These are phyloP conservation scores for Cyrtorhinus lividipennis DNA, from an alignment of 1,140 invertebrate species.

Conservation along the genomic window DNA sequence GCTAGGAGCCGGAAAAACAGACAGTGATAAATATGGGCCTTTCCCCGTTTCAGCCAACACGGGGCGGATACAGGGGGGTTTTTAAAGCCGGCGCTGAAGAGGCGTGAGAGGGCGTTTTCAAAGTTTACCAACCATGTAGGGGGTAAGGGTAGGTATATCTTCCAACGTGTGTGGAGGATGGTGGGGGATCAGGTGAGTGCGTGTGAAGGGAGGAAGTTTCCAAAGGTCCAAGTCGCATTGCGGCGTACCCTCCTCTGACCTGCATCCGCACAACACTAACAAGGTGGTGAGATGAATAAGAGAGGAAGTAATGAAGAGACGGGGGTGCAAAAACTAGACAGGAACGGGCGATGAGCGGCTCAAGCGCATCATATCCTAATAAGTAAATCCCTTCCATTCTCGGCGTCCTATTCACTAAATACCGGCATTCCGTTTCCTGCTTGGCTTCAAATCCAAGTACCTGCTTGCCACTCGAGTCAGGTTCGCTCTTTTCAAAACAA, in stretches of 20 bases:
- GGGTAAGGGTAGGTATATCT: not conserved
- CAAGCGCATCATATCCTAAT: not conserved
- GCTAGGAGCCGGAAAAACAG: no score
- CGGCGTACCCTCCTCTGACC: not conserved
- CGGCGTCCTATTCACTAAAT: no score
- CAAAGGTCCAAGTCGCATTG: slow-evolving; percentile 1
- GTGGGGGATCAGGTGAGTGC: not conserved
- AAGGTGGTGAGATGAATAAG: not conserved
- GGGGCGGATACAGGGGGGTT: no score
- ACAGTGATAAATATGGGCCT: no score
- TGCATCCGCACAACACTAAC: slow-evolving; percentile 7
- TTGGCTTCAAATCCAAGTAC: no score
- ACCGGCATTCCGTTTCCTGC: no score
- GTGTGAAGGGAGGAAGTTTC: not conserved
- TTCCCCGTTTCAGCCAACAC: no score
- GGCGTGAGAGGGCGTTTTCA: no score
- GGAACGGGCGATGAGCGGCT: not conserved
- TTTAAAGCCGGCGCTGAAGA: no score
- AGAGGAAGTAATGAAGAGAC: not conserved
- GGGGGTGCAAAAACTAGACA: not conserved
- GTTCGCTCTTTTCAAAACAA: no score
- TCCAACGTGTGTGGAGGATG: not conserved
- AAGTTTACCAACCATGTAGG: no score
- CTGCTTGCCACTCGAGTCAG: no score
- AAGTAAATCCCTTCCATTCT: not conserved